Conservation (phyloP, 2,888 invertebrate genomes). For the Copidosoma aretas region DNA sequence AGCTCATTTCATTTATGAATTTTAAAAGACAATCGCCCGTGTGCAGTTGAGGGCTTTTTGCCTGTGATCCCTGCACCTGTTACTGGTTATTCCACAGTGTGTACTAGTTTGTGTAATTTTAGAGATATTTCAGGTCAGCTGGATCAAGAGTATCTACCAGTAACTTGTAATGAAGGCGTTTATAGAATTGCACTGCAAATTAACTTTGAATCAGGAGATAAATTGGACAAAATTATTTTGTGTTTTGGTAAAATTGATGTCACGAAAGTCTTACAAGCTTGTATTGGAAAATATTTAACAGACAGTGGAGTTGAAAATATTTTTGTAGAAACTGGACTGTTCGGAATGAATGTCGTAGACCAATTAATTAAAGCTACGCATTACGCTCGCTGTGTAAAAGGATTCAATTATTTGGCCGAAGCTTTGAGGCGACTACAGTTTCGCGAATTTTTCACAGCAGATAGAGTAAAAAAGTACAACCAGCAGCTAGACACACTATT, state of each 20-base stretch:
- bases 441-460: neutral
- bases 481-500: neutral
- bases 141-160: neutral
- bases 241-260: constrained; percentile 28
- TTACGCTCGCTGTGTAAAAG: constrained; percentile 25
- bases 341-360: constrained; percentile 2
- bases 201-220: constrained; percentile 6
- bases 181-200: constrained; percentile 18
- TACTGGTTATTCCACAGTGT: neutral
- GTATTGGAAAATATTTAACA: constrained; percentile 29
- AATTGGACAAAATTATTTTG: constrained; percentile 21
- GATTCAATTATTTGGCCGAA: neutral
- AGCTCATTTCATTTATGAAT: too few species aligned
- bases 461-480: neutral
- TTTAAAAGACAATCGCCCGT: neutral
- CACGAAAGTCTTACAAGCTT: constrained; percentile 14
- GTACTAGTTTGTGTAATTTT: neutral
- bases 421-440: neutral
- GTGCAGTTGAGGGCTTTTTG: neutral
- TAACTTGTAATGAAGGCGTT: neutral
- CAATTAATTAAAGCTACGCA: constrained; percentile 23
- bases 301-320: constrained; percentile 31
- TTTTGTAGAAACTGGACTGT: constrained; percentile 20
- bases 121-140: neutral
- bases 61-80: neutral